Evolutionary conservation across 2,888 invertebrate species (phyloP).

Genomic region (Clivina fossor): DNA sequence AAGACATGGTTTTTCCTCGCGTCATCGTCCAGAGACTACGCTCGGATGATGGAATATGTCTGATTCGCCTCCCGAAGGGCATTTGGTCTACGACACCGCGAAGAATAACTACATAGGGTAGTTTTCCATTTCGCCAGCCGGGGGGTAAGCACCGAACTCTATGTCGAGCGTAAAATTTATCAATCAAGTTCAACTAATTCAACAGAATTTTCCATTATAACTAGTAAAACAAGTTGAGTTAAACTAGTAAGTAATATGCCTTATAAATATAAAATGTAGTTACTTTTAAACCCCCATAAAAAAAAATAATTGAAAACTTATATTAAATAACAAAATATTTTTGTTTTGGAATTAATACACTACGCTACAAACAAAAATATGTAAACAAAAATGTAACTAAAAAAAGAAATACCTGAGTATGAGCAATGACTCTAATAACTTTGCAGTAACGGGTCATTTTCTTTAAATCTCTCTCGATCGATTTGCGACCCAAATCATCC

Average conservation of each 20-base stretch:
- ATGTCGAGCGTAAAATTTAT: no score
- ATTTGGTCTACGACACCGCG: slow-evolving; percentile 67
- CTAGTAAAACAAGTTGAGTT: no score
- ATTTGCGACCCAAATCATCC: slow-evolving; percentile 94
- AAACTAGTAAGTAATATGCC: slow-evolving; percentile 21
- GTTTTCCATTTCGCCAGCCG: slow-evolving; percentile 48
- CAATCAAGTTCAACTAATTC: slow-evolving; percentile 5
- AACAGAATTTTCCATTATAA: no score
- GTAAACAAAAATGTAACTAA: no score
- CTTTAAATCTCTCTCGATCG: slow-evolving; percentile 94
- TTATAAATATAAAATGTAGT: slow-evolving; percentile 31
- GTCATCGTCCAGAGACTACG: slow-evolving; percentile 70
- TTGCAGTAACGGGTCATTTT: slow-evolving; percentile 99
- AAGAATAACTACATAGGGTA: slow-evolving; percentile 45
- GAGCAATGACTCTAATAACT: slow-evolving; percentile 93
- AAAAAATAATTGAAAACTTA: no score
- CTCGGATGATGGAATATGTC: slow-evolving; percentile 76
- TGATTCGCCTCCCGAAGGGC: slow-evolving; percentile 62
- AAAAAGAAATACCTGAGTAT: slow-evolving; percentile 99
- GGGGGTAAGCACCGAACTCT: slow-evolving; percentile 51
- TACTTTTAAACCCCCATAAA: no score
- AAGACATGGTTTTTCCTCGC: slow-evolving; percentile 71
- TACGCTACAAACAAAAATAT: no score
- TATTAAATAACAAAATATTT: no score
- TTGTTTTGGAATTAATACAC: no score